Evolutionary conservation across 2,797 vertebrate genomes (phyloP).

Genomic region (Gastrophryne carolinensis): DNA sequence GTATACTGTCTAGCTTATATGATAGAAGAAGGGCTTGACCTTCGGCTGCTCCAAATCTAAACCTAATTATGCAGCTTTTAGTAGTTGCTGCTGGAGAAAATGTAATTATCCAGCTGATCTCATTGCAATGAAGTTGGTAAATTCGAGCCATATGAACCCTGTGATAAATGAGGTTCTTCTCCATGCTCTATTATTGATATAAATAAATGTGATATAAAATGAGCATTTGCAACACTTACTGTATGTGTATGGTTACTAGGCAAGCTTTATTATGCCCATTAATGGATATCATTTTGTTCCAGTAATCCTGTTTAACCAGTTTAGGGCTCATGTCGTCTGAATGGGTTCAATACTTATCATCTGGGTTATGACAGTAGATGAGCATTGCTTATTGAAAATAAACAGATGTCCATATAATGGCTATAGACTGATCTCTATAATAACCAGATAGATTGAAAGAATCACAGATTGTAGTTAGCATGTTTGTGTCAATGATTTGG

Average conservation of each 20-base stretch:
- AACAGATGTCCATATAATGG: not conserved
- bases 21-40: constrained; percentile 38
- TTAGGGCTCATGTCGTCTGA: not conserved
- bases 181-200: constrained; percentile 41
- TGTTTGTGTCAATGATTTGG: too few species aligned
- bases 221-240: constrained; percentile 37
- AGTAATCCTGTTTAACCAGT: constrained; percentile 12
- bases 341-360: not conserved
- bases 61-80: constrained; percentile 50
- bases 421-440: not conserved
- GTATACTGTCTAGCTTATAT: not conserved
- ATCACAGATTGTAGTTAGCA: not conserved
- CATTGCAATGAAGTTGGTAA: constrained; percentile 44
- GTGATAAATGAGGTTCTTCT: constrained; percentile 36
- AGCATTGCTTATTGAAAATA: not conserved
- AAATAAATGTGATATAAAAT: constrained; percentile 42
- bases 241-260: constrained; percentile 13
- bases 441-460: not conserved
- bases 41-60: constrained; percentile 36
- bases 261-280: constrained; percentile 26
- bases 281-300: constrained; percentile 27
- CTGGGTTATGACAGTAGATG: not conserved
- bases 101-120: constrained; percentile 43
- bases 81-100: constrained; percentile 46
- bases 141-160: constrained; percentile 41